Evolutionary conservation across 2,888 invertebrate species (phyloP), one percentile per base, ranked within the genome.

Genomic region (Sisyra nigra): DNA sequence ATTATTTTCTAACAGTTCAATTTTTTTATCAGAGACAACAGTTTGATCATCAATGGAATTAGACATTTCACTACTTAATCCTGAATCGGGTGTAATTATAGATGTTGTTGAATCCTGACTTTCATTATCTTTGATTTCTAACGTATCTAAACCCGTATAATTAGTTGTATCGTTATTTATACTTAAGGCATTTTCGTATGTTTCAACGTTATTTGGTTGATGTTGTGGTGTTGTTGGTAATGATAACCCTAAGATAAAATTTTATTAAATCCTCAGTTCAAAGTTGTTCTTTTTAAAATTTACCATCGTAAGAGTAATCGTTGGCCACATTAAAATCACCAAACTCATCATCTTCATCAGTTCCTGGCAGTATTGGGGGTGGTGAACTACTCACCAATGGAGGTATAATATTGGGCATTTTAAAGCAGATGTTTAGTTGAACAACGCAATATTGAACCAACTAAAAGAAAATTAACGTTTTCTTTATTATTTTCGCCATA

Each of bases 301-400:
- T 37, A 37, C 37, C 19, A 11, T 37, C 37, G 18, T 37, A 17
- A 19, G 17, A 2, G n/a, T 18, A 37, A 37, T 17, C 37, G 17
- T 37, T 13, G 17, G 37, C 3, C n/a, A n/a, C 17, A n/a, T 1
- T 37, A 37, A 37, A 37, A 14, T 37, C 19, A 17, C 19, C 37
- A 37, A 37, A 37, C 3, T 17, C 19, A 37, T 37, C 19, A 19
- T 64, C 66, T 40, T 66, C 66, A 47, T 66, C 62, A 40, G 55
- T 58, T 42, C 55, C 54, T 42, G 57, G 56, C 47, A 65, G 63
- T 49, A 71, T 68, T 34, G 72, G 72, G 38, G 72, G 72, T 44
- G 72, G 72, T 38, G 72, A 66, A 54, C 65, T 67, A 53, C 70
- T 69, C 46, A 72, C 56, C 45, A 71, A 58, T 47, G 71, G 71